Percentiles rank a stretch among this genome's conserved stretches.
Evolutionary conservation across 2,797 vertebrate species (phyloP).

Genomic region (Sebastes flavidus): DNA sequence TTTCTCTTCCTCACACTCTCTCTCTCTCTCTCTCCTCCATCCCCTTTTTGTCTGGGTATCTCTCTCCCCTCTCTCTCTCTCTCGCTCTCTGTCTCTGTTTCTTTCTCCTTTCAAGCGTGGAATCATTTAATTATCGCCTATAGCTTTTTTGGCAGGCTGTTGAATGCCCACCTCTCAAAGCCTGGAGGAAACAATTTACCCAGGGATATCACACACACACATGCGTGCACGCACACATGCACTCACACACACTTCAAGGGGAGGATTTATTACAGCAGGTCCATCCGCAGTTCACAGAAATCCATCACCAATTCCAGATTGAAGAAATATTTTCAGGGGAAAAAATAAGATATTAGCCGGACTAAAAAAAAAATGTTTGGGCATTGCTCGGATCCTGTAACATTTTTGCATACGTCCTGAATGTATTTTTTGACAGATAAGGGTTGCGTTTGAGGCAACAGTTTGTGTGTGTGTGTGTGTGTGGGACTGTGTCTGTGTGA

Average conservation of each 20-base stretch:
- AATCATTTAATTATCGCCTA: slow-evolving; percentile 87
- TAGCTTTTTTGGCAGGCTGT: slow-evolving; percentile 86
- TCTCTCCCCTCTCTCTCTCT: slow-evolving; percentile 20
- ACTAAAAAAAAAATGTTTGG: slow-evolving; percentile 35
- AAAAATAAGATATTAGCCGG: slow-evolving; percentile 47
- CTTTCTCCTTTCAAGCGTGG: slow-evolving; percentile 81
- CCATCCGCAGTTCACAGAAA: slow-evolving; percentile 73
- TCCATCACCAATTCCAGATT: slow-evolving; percentile 67
- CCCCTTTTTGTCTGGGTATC: slow-evolving; percentile 35
- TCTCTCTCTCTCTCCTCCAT: slow-evolving; percentile 6
- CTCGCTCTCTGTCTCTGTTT: slow-evolving; percentile 64
- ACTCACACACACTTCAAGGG: slow-evolving; percentile 65
- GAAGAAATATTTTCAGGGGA: slow-evolving; percentile 58
- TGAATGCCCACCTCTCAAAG: slow-evolving; percentile 84
- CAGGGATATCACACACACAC: slow-evolving; percentile 69
- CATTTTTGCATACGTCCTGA: slow-evolving; percentile 52
- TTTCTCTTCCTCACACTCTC: slow-evolving; percentile 41
- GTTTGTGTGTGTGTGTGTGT: slow-evolving; percentile 21
- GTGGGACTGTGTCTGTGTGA: slow-evolving; percentile 32
- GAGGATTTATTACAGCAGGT: slow-evolving; percentile 78
- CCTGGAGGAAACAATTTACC: slow-evolving; percentile 83
- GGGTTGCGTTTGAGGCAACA: slow-evolving; percentile 21
- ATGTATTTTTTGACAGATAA: slow-evolving; percentile 38
- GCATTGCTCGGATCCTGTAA: slow-evolving; percentile 21
- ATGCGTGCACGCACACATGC: slow-evolving; percentile 48